Evolutionary conservation across 2,888 invertebrate genomes (phyloP), one percentile per base, ranked within the genome.

Genomic region (Eurytoma californica): DNA sequence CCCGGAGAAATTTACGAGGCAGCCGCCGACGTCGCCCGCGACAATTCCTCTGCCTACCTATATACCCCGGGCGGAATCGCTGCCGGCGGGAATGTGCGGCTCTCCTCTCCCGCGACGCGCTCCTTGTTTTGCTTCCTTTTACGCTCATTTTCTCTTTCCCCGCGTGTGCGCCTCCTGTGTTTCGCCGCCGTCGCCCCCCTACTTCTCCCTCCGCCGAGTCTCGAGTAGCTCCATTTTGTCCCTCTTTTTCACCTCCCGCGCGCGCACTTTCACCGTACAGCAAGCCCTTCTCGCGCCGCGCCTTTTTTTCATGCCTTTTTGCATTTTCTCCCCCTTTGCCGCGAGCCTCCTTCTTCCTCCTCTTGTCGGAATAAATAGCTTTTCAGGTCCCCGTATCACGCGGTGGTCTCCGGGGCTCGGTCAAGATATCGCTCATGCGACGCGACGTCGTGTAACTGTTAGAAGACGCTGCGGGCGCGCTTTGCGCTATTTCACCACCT

Each of bases 1-100:
- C 3, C 70, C 58, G 70, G 81, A 80, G 81, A 82, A 82, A 83
- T 83, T 83, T 82, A 83, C 80, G 83, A 81, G 78, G 58, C 20
- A 66, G 65, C 67, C 39, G 58, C 58, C 60, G 58, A 12, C 58
- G 20, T 39, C 39, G 30, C 61, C 30, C 30, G 61, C 61, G n/a
- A 63, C 39, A 39, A 63, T 63, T 63, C 61, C 12, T 63, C 24
- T 24, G 2, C 24, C 24, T 24, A 24, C 24, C 24, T 24, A 24
- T 24, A 24, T 24, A 39, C 30, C 9, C 30, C 9, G n/a, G 55
- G 68, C 24, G 53, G n/a, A 30, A 68, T 61, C 30, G 61, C 61
- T 61, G 61, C 61, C 30, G 30, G 7, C 61, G 61, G 80, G 80
- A 78, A 75, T 67, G 79, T 79, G 79, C 80, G 13, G 47, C 39